Evolutionary conservation across 2,113 vertebrate species (phyloP).

Genomic region (Cervus canadensis): DNA sequence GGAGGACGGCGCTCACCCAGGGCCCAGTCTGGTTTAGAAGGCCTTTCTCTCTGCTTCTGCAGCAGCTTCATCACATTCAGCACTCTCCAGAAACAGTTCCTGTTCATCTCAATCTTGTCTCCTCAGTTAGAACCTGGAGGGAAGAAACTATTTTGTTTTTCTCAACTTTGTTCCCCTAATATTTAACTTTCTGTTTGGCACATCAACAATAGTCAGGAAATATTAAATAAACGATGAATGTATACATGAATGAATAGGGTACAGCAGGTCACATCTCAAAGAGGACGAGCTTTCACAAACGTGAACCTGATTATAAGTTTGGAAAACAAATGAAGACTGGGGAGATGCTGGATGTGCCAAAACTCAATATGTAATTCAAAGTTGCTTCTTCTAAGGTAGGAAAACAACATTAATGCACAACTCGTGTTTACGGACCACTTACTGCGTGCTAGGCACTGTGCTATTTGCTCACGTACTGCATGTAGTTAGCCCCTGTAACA

Average conservation of each 20-base stretch:
- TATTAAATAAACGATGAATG: not conserved
- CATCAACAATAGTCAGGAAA: not conserved
- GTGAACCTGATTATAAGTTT: not conserved
- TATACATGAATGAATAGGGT: not conserved
- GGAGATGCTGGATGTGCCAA: not conserved
- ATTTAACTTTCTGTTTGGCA: not conserved
- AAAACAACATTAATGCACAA: rapidly evolving
- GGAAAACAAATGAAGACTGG: not conserved
- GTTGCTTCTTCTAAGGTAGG: not conserved
- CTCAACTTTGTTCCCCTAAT: not conserved
- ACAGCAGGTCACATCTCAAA: not conserved
- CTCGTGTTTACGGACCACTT: not conserved
- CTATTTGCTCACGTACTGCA: not conserved
- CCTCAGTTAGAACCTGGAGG: not conserved
- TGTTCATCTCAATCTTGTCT: too few species aligned
- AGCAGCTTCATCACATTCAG: rapidly evolving
- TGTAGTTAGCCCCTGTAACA: not conserved
- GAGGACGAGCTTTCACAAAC: not conserved
- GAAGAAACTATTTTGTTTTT: not conserved
- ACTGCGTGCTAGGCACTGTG: too few species aligned
- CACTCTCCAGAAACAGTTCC: not conserved
- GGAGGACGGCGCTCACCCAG: rapidly evolving
- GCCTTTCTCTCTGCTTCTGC: not conserved
- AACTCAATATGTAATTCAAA: not conserved
- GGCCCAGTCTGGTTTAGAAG: rapidly evolving